Evolutionary conservation across 2,888 invertebrate genomes (phyloP).

Genomic region (Amphipyra berbera): DNA sequence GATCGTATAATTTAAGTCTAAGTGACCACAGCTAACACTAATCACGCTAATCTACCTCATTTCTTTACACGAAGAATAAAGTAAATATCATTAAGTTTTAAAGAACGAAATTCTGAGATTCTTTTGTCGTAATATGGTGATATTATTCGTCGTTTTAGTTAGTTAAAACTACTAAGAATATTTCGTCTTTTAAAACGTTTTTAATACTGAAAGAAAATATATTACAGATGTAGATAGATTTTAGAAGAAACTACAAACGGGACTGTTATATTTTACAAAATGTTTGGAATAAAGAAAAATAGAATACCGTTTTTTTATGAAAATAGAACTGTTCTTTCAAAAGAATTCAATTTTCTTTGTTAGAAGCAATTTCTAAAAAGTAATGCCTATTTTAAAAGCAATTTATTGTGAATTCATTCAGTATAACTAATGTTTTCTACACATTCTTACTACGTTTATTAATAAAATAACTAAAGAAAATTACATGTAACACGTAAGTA

Average conservation of each 20-base stretch:
- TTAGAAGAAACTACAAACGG: too few species aligned
- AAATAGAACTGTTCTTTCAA: conserved; percentile 2
- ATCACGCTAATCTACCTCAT: conserved; percentile 21
- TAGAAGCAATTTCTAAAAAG: conserved; percentile 2
- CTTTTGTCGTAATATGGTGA: neutral
- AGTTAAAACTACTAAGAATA: neutral
- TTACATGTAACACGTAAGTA: too few species aligned
- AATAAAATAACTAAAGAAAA: too few species aligned
- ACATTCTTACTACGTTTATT: too few species aligned
- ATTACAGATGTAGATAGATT: too few species aligned
- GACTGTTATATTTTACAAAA: too few species aligned
- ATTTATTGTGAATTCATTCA: conserved; percentile 11
- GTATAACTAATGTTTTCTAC: neutral
- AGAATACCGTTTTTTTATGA: neutral
- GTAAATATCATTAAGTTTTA: neutral
- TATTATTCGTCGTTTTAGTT: neutral
- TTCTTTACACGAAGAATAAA: conserved; percentile 2
- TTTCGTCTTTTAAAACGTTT: neutral
- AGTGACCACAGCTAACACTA: conserved; percentile 29
- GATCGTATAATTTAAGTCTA: conserved; percentile 39
- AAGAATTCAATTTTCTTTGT: neutral
- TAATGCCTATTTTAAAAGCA: conserved; percentile 2
- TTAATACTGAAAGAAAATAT: too few species aligned
- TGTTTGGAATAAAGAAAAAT: neutral
- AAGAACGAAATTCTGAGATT: neutral